Evolutionary conservation across 2,888 invertebrate genomes (phyloP), one percentile per base, ranked within the genome.

Genomic region (Acrocera orbiculus): DNA sequence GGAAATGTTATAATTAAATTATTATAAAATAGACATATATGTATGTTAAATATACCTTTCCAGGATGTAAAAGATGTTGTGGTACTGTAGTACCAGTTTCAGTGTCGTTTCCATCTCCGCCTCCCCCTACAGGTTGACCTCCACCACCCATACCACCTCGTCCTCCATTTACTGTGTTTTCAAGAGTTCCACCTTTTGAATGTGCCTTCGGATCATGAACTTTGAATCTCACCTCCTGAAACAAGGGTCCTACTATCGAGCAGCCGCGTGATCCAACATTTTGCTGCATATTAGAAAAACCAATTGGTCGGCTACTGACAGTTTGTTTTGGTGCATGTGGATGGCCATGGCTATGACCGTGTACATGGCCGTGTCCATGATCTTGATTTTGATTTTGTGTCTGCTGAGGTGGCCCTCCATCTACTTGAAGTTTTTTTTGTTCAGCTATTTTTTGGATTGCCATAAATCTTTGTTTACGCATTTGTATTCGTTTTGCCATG

Each of bases 401-500:
- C 77, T 81, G 46, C 75, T 73, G 45, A 19, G 35, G 35, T 75
- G 69, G 54, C 69, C 72, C 51, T 46, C 78, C 79, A 56, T 83
- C 81, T 44, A 81, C 76, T 49, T 79, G 77, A 44, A 82, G 67
- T 64, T 86, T 86, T 68, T 87, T 86, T 64, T 87, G 83, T 52
- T 86, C 83, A 44, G 85, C 85, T 59, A 89, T 81, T 66, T 89
- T 89, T 60, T 87, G 86, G 51, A 85, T 78, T 40, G 82, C 80
- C 58, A 81, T 69, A 64, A 86, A 85, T 57, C 87, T 74, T 62
- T 85, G 87, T 67, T 90, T 87, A 57, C 89, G 72, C 86, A 92
- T 89, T 63, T 89, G 89, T 64, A 92, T 86, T 63, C 90, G 72
- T 67, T 92, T 93, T 47, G 89, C 90, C 82, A 93, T 86, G 65